These are phyloP conservation scores for Listrodromus nycthemerus DNA, from an alignment of 2,888 invertebrate genomes.

Conservation along the genomic window DNA sequence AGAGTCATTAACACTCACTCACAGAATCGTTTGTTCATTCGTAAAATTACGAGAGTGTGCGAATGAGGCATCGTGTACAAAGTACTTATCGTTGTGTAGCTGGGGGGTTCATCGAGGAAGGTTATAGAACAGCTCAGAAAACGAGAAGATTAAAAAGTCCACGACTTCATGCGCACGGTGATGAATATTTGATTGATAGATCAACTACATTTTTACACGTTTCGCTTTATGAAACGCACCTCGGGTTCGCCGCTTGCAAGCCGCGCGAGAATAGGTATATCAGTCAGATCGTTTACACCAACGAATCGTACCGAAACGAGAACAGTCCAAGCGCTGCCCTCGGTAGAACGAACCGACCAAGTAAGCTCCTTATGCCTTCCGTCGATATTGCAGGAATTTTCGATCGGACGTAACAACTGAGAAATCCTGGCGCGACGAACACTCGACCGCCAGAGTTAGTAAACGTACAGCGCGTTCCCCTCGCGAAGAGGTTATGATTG, in stretches of 20 bases:
- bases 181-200: neutral
- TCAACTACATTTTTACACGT: neutral
- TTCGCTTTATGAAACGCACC: neutral
- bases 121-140: neutral
- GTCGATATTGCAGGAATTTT: slow-evolving; percentile 10
- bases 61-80: neutral
- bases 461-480: slow-evolving; percentile 10
- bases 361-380: neutral
- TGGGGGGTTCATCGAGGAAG: neutral
- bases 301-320: neutral
- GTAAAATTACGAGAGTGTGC: neutral
- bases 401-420: neutral
- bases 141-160: neutral
- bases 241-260: neutral
- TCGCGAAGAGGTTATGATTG: slow-evolving; percentile 56
- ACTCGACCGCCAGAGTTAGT: neutral
- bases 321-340: slow-evolving; percentile 2
- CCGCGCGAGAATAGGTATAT: neutral
- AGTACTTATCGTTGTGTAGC: neutral
- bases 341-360: neutral
- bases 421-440: neutral
- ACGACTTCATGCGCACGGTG: neutral
- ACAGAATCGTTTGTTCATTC: neutral
- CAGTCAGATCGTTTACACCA: neutral
- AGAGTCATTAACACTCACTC: neutral